Percentiles rank a stretch among this genome's conserved stretches.
Evolutionary conservation across 2,797 vertebrate genomes (phyloP).

Genomic region (Passerculus sandwichensis): DNA sequence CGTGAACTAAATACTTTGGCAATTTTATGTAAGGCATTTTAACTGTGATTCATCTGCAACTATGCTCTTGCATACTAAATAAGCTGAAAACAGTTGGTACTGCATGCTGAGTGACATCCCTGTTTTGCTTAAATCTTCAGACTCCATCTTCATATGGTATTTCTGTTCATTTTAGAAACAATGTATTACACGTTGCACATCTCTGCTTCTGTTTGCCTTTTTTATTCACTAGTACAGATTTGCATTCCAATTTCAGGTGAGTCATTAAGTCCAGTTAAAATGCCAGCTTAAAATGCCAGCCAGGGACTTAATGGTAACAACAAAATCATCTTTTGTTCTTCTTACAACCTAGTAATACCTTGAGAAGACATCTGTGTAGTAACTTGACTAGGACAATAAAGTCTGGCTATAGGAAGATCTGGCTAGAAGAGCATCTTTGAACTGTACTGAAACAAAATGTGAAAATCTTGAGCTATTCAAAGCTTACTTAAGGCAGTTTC

Average conservation of each 20-base stretch:
- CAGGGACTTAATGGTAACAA: neutral
- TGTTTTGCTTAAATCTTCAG: conserved; percentile 22
- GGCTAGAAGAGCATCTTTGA: neutral
- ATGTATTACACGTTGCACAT: neutral
- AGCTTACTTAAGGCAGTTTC: neutral
- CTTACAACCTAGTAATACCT: neutral
- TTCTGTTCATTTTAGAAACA: conserved; percentile 28
- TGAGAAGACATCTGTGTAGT: neutral
- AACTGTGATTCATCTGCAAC: conserved; percentile 59
- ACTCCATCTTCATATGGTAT: neutral
- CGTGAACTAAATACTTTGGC: conserved; percentile 33
- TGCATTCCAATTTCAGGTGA: neutral
- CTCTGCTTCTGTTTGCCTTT: neutral
- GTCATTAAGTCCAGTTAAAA: neutral
- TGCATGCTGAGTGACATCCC: conserved; percentile 11
- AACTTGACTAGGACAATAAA: neutral
- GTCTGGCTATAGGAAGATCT: neutral
- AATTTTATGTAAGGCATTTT: conserved; percentile 55
- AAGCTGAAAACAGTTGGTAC: conserved; percentile 43
- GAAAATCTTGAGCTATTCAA: neutral
- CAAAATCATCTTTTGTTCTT: neutral
- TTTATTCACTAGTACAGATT: neutral
- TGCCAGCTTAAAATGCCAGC: neutral
- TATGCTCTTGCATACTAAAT: conserved; percentile 16
- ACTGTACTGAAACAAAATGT: neutral